phyloP scores from a whole-genome alignment of 1,140 invertebrate species.

The Saccostrea cuccullata region DNA sequence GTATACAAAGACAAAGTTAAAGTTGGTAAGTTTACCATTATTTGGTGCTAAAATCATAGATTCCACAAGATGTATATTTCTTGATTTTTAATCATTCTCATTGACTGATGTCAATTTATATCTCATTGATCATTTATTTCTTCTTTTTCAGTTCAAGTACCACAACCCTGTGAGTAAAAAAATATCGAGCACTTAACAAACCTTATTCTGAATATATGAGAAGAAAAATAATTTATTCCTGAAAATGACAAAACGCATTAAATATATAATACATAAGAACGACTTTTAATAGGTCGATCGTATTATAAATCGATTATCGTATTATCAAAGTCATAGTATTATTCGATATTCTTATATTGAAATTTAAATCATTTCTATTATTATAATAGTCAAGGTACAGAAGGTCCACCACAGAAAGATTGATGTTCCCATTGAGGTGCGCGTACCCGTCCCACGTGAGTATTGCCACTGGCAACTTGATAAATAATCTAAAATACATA shows the following conservation, averaged over 20 bases:
- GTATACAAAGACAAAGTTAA: constrained; percentile 29
- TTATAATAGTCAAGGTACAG: constrained; percentile 11
- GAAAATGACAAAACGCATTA: too few species aligned
- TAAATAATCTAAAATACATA: background rate
- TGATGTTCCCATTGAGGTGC: background rate
- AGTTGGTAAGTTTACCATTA: background rate
- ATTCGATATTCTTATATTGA: background rate
- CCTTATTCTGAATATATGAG: too few species aligned
- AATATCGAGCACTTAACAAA: background rate
- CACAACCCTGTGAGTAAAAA: background rate
- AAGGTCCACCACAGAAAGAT: constrained; percentile 29
- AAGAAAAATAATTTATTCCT: too few species aligned
- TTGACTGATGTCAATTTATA: background rate
- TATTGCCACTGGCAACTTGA: background rate
- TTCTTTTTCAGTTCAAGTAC: constrained; percentile 9
- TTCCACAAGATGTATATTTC: background rate
- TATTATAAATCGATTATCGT: too few species aligned
- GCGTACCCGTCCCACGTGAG: constrained; percentile 4
- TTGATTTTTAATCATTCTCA: background rate
- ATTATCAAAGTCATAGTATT: background rate
- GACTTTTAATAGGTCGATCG: too few species aligned
- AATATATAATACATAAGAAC: too few species aligned
- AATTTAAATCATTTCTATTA: background rate
- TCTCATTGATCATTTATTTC: background rate
- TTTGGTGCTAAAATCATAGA: too few species aligned